phyloP scores from a whole-genome alignment of 2,888 invertebrate genomes.

The Stenichneumon culpator region DNA sequence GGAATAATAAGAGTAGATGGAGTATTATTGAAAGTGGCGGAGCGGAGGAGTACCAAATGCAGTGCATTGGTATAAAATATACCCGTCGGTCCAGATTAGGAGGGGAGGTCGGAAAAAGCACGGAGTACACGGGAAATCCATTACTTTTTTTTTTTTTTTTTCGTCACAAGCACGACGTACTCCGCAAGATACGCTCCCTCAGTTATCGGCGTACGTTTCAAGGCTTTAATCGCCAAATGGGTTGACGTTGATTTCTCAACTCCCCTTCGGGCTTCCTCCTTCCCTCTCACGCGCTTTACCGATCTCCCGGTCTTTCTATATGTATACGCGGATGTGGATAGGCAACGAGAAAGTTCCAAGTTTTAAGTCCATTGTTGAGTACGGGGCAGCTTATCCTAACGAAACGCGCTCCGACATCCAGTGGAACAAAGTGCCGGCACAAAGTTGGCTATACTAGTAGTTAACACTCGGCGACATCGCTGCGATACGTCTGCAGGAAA shows the following conservation, averaged over 20 bases:
- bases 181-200: constrained; percentile 61
- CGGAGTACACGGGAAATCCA: constrained; percentile 64
- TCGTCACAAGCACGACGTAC: constrained; percentile 32
- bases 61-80: constrained; percentile 36
- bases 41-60: constrained; percentile 1
- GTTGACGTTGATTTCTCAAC: constrained; percentile 64
- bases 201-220: constrained; percentile 63
- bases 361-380: constrained; percentile 66
- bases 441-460: constrained; percentile 33
- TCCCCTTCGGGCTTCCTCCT: constrained; percentile 15
- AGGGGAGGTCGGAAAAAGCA: constrained; percentile 47
- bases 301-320: background rate
- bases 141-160: constrained; percentile 59
- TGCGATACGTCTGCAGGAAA: constrained; percentile 12
- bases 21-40: constrained; percentile 8
- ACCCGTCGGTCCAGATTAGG: constrained; percentile 1
- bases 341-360: constrained; percentile 26
- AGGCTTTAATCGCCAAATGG: constrained; percentile 67
- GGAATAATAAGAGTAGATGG: background rate
- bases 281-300: background rate
- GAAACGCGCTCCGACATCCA: constrained; percentile 28
- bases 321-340: background rate
- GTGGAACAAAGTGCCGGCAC: constrained; percentile 36
- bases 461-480: constrained; percentile 19
- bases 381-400: constrained; percentile 56